Evolutionary conservation across 2,888 invertebrate genomes (phyloP).

Genomic region (Leptinotarsa juncta): DNA sequence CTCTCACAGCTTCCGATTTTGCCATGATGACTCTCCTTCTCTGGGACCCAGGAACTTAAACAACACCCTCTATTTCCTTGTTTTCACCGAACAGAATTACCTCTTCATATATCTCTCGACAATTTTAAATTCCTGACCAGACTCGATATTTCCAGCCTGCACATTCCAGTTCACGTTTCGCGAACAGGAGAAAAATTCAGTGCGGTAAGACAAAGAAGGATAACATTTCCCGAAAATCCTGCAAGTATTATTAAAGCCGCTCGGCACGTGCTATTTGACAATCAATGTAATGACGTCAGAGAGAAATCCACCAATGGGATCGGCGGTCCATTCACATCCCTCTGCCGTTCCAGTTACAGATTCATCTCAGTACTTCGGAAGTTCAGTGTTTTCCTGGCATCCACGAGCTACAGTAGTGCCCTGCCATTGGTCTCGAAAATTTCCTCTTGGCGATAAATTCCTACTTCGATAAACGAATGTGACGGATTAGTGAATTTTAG

Average conservation of each 20-base stretch:
- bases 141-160: neutral
- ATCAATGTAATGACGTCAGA: slow-evolving; percentile 83
- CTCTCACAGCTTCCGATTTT: no score
- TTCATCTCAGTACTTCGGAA: slow-evolving; percentile 57
- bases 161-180: slow-evolving; percentile 1
- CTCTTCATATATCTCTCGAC: no score
- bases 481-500: neutral
- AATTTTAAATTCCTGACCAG: neutral
- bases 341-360: slow-evolving; percentile 60
- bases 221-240: slow-evolving; percentile 27
- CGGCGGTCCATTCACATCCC: slow-evolving; percentile 75
- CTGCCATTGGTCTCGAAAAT: neutral
- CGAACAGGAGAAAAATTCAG: slow-evolving; percentile 3
- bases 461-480: neutral
- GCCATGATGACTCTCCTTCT: no score
- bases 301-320: slow-evolving; percentile 70
- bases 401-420: slow-evolving; percentile 15
- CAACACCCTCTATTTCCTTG: no score
- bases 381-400: slow-evolving; percentile 35
- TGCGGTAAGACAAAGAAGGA: slow-evolving; percentile 5
- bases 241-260: slow-evolving; percentile 23
- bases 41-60: no score
- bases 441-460: neutral
- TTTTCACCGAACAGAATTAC: no score
- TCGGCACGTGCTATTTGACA: slow-evolving; percentile 71